Percentiles rank a stretch among this genome's conserved stretches.
These are phyloP conservation scores for Sycophila texana DNA, from an alignment of 2,888 invertebrate species.

Conservation along the genomic window DNA sequence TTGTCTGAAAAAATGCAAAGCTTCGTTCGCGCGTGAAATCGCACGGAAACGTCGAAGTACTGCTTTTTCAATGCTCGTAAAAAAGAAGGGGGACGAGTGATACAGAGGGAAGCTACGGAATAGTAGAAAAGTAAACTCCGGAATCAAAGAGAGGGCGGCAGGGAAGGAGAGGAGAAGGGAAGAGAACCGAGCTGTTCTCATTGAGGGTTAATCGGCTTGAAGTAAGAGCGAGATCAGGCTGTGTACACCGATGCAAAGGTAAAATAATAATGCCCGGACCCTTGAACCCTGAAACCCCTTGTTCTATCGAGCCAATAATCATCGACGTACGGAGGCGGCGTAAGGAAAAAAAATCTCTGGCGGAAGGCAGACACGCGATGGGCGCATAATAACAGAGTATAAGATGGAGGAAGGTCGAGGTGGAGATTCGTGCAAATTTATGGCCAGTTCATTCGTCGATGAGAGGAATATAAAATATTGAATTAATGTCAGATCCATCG, in stretches of 20 bases:
- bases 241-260: neutral
- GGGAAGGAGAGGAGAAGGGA: neutral
- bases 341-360: slow-evolving; percentile 1
- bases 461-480: neutral
- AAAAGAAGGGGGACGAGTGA: neutral
- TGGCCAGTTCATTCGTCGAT: neutral
- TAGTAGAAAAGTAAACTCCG: slow-evolving; percentile 4
- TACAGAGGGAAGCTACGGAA: neutral
- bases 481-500: neutral
- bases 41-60: slow-evolving; percentile 1
- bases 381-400: slow-evolving; percentile 28
- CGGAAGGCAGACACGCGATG: slow-evolving; percentile 1
- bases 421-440: slow-evolving; percentile 12
- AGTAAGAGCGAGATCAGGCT: slow-evolving; percentile 6
- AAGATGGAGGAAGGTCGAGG: neutral
- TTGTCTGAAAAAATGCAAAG: neutral
- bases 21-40: slow-evolving; percentile 21
- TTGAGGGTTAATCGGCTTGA: slow-evolving; percentile 39
- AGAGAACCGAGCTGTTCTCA: slow-evolving; percentile 11
- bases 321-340: neutral
- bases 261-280: slow-evolving; percentile 11
- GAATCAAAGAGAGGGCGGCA: neutral
- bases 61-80: slow-evolving; percentile 10
- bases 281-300: slow-evolving; percentile 13
- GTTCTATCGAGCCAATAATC: slow-evolving; percentile 21